Percentiles rank a stretch among this genome's conserved stretches.
Conservation (phyloP, 2,797 vertebrate genomes). For the Pipistrellus pygmaeus region DNA sequence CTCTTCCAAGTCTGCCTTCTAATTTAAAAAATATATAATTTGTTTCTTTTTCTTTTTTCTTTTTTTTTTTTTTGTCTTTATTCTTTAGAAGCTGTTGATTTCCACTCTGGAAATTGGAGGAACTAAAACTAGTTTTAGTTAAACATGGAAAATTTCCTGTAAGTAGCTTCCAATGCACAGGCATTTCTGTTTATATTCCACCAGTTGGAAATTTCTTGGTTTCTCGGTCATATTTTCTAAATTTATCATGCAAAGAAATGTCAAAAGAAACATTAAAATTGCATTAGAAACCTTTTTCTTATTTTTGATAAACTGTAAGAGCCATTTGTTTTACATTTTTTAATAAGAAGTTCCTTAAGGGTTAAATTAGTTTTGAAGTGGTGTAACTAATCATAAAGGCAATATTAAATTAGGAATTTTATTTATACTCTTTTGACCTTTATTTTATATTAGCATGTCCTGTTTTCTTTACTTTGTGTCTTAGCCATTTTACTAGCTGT, state of each 20-base stretch:
- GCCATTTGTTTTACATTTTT: conserved; percentile 74
- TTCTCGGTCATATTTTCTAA: conserved; percentile 70
- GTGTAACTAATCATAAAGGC: conserved; percentile 67
- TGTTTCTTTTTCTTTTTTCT: conserved; percentile 55
- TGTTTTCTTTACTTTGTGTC: conserved; percentile 47
- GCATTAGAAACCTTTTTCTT: conserved; percentile 61
- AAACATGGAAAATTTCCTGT: conserved; percentile 62
- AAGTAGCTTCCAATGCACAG: conserved; percentile 49
- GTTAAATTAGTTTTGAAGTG: conserved; percentile 71
- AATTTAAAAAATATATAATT: conserved; percentile 64
- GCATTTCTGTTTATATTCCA: conserved; percentile 15
- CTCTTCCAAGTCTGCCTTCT: conserved; percentile 41
- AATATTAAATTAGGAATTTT: conserved; percentile 70
- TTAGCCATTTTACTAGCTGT: conserved; percentile 43
- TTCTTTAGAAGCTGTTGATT: conserved; percentile 60
- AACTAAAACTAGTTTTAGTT: conserved; percentile 62
- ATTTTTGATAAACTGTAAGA: conserved; percentile 73
- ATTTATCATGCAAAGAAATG: conserved; percentile 68
- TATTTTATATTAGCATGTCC: conserved; percentile 55
- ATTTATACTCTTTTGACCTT: conserved; percentile 74
- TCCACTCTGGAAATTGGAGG: conserved; percentile 24
- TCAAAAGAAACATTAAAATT: conserved; percentile 68
- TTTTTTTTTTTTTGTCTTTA: conserved; percentile 63
- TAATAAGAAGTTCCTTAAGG: conserved; percentile 66
- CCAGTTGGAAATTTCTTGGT: neutral